phyloP scores from a whole-genome alignment of 1,140 invertebrate species.

The Neodiprion lecontei region DNA sequence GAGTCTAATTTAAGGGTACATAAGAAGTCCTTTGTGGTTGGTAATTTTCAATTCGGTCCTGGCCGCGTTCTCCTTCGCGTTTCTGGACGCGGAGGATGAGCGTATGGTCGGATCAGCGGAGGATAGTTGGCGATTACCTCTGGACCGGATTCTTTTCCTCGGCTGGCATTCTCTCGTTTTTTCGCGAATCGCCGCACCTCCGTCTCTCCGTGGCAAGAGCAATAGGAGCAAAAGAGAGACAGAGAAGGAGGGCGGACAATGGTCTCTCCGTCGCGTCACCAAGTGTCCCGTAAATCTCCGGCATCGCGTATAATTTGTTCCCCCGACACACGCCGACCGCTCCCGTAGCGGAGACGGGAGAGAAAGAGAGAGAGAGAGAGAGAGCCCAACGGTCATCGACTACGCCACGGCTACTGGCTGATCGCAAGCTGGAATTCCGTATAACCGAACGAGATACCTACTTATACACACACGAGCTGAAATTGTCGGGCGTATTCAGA shows the following conservation, averaged over 20 bases:
- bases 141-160: slow-evolving; percentile 41
- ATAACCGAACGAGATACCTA: too few relatives aligned
- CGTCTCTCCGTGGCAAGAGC: slow-evolving; percentile 19
- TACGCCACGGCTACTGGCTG: too few relatives aligned
- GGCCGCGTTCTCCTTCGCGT: slow-evolving; percentile 29
- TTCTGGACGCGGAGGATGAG: slow-evolving; percentile 18
- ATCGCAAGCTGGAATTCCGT: too few relatives aligned
- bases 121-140: slow-evolving; percentile 30
- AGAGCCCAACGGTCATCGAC: neutral
- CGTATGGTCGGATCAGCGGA: slow-evolving; percentile 16
- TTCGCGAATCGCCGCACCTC: slow-evolving; percentile 33
- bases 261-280: slow-evolving; percentile 61
- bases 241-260: slow-evolving; percentile 61
- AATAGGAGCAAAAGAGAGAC: neutral
- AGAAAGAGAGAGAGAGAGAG: neutral
- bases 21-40: neutral
- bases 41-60: slow-evolving; percentile 32
- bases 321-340: slow-evolving; percentile 51
- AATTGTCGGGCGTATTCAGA: too few relatives aligned
- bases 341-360: slow-evolving; percentile 4
- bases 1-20: too few relatives aligned
- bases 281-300: slow-evolving; percentile 56
- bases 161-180: slow-evolving; percentile 41
- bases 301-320: slow-evolving; percentile 63
- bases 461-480: too few relatives aligned